Evolutionary conservation across 2,797 vertebrate species (phyloP), one percentile per base, ranked within the genome.

Genomic region (Clamator glandarius): DNA sequence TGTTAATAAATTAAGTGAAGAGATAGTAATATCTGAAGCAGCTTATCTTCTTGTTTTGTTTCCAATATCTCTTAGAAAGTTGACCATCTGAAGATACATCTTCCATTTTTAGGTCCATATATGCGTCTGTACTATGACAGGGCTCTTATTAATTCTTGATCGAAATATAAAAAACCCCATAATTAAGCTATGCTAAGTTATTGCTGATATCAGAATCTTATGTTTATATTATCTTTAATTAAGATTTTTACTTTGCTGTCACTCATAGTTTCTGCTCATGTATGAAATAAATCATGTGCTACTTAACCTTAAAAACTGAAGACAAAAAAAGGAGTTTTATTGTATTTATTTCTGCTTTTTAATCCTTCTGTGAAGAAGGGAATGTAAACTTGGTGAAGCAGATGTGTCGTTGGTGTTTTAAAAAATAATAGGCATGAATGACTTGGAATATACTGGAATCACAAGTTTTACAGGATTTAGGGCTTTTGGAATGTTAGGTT

Each of bases 171-270:
- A 64, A 67, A 87, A 29, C 33, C 78, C 7, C 2, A 0, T 78
- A 89, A 87, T 81, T 96, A 90, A 73, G 19, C 17, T 82, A 4
- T 75, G 9, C n/a, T 66, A 39, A 74, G 16, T 88, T 92, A 92
- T 44, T 82, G 41, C 44, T 58, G 36, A 81, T 94, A 87, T 64
- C 31, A 64, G 46, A 86, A 62, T 84, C 64, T 58, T 89, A 66
- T 70, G 33, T 83, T 69, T 88, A 77, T 90, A 52, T 92, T 90
- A 70, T 75, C n/a, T 89, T 29, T 78, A 93, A 92, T 92, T 86
- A 85, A 95, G 48, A 35, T 95, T 95, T 73, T 86, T 85, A 55
- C 57, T 95, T 92, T 85, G 31, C 69, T 96, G 50, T 52, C 61
- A 84, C 87, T 89, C 78, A 29, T 58, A 74, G 75, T 62, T 89